Base-by-base conservation (phyloP, 2,113 vertebrate genomes). In the Seriola rivoliana region DNA sequence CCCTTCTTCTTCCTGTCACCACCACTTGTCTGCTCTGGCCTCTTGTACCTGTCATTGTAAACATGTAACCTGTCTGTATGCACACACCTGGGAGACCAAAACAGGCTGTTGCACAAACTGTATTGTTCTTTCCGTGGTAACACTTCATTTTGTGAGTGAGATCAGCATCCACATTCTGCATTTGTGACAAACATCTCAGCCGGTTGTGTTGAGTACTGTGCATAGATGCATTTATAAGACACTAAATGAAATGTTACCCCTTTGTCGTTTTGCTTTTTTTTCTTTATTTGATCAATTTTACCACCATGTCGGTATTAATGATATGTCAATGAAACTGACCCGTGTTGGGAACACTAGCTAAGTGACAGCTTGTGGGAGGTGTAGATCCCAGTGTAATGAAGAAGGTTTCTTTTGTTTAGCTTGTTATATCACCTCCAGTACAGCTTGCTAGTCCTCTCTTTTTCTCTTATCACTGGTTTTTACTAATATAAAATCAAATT, bases 401-500 rank as follows among this genome's bases (percentile, higher is more conserved):
- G 89, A 95, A 92, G 87, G 91, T 87, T 85, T 93, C 93, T 91
- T 93, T 91, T 91, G 76, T 94, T 93, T 96, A 95, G 95, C 88
- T 91, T 87, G 82, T 88, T 79, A 75, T 85, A 75, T 89, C 84
- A 85, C 82, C 77, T 80, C 62, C 59, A 85, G 66, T 87, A 71
- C 73, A 80, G 93, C 94, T 89, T 78, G 72, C 66, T 85, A 46
- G 86, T 87, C 55, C 70, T 90, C 76, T 85, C 42, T 84, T 23
- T 85, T 74, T 84, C 67, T 90, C 85, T 84, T 77, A 80, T 93
- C 90, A 90, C 96, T 94, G 88, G 88, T 95, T 97, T 97, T 96
- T 97, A 97, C 95, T 97, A 96, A 97, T 96, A 95, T 96, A 95
- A 95, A 88, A 94, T 93, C 93, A 95, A 85, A 86, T 90, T 89